These are phyloP conservation scores for Siniperca undulata DNA, from an alignment of 2,797 vertebrate species.

Conservation along the genomic window DNA sequence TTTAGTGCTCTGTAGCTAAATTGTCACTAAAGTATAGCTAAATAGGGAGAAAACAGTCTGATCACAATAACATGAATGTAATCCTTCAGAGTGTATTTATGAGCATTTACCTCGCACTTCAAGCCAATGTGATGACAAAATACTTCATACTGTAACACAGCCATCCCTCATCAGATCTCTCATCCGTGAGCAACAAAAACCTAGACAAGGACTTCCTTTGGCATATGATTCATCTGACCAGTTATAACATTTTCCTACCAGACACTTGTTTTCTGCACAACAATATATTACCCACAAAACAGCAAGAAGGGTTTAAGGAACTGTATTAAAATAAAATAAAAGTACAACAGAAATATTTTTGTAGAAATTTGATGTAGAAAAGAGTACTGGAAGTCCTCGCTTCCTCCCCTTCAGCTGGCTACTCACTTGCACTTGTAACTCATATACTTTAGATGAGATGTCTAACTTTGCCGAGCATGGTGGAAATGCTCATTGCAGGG, in stretches of 20 bases:
- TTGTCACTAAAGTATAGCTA: not conserved
- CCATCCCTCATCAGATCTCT: slow-evolving; percentile 4
- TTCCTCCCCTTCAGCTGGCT: slow-evolving; percentile 14
- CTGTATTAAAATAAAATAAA: not conserved
- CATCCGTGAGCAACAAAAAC: slow-evolving; percentile 22
- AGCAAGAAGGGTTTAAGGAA: not conserved
- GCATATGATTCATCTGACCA: slow-evolving; percentile 11
- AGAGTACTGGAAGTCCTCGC: slow-evolving; percentile 19
- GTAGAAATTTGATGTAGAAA: slow-evolving; percentile 1
- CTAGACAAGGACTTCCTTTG: slow-evolving; percentile 3
- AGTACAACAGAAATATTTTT: not conserved
- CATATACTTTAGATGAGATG: not conserved
- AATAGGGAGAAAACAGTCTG: not conserved
- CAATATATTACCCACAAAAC: not conserved
- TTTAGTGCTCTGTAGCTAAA: not conserved
- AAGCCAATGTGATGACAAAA: not conserved
- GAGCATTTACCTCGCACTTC: not conserved
- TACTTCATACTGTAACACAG: not conserved
- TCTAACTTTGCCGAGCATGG: slow-evolving; percentile 1
- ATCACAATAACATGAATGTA: not conserved
- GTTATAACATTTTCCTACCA: not conserved
- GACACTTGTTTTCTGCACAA: not conserved
- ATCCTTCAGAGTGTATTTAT: not conserved
- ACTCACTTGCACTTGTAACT: slow-evolving; percentile 18
- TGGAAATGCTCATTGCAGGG: slow-evolving; percentile 30